Conservation (phyloP, 2,113 vertebrate genomes). For the Accipiter virgatus region DNA sequence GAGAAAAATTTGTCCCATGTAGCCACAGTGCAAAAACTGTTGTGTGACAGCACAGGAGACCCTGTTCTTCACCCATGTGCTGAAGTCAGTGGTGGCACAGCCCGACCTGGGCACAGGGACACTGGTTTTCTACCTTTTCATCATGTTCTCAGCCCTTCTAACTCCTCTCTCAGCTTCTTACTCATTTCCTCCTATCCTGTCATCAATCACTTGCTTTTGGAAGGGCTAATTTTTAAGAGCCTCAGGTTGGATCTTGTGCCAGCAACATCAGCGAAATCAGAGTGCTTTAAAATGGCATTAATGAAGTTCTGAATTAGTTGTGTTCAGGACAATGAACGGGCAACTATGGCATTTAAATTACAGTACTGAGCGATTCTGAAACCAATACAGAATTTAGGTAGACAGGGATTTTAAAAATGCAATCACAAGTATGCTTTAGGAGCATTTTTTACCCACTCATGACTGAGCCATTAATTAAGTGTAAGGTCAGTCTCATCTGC, state of each 20-base stretch:
- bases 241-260: background rate
- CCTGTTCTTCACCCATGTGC: background rate
- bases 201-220: background rate
- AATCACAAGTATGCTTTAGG: background rate
- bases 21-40: background rate
- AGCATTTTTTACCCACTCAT: background rate
- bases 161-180: background rate
- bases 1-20: background rate
- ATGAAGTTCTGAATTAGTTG: conserved; percentile 2
- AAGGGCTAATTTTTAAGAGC: background rate
- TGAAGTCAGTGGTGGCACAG: background rate
- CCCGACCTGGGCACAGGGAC: background rate
- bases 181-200: background rate
- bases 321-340: background rate
- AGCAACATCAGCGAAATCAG: background rate
- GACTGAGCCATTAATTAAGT: background rate
- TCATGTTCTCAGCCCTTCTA: background rate
- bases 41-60: background rate
- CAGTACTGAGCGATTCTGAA: background rate
- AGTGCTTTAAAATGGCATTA: background rate
- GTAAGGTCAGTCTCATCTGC: background rate
- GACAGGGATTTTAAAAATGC: background rate
- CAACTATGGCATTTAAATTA: conserved; percentile 1
- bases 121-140: background rate
- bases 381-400: background rate